phyloP scores from a whole-genome alignment of 37 sponge, comb jelly and placozoan species.

The Spongilla lacustris region DNA sequence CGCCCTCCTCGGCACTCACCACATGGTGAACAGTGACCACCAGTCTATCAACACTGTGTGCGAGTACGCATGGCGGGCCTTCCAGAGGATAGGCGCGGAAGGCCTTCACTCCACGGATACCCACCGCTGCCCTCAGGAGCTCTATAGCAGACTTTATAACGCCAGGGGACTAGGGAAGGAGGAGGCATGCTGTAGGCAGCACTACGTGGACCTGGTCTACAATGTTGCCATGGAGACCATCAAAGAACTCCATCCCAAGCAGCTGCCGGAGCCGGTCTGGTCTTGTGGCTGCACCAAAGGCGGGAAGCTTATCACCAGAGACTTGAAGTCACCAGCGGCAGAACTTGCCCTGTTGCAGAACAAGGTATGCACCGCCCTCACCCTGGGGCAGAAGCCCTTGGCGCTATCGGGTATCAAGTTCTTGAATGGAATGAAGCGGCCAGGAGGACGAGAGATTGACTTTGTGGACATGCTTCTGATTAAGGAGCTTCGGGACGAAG shows the following conservation, averaged over 20 bases:
- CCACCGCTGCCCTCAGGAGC: slow-evolving; percentile 4
- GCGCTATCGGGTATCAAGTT: slow-evolving; percentile 43
- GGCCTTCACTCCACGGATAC: background rate
- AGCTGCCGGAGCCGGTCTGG: slow-evolving; percentile 29
- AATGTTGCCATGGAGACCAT: slow-evolving; percentile 44
- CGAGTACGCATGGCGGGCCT: slow-evolving; percentile 40
- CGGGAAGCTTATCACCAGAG: background rate
- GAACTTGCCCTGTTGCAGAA: slow-evolving; percentile 45
- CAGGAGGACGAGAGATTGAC: slow-evolving; percentile 75
- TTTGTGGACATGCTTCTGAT: slow-evolving; percentile 79
- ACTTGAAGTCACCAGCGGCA: background rate
- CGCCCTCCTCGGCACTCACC: slow-evolving; percentile 25
- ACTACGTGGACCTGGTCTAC: slow-evolving; percentile 62
- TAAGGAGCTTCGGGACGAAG: slow-evolving; percentile 83
- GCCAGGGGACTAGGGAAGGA: slow-evolving; percentile 11
- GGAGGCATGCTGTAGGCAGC: slow-evolving; percentile 41
- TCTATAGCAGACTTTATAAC: slow-evolving; percentile 4
- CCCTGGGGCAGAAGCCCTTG: slow-evolving; percentile 49
- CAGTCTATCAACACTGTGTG: slow-evolving; percentile 38
- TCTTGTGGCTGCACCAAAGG: slow-evolving; percentile 3
- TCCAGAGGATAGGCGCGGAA: background rate
- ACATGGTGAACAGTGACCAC: slow-evolving; percentile 55
- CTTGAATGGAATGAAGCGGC: slow-evolving; percentile 55
- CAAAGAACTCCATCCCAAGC: slow-evolving; percentile 10
- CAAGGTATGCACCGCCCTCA: slow-evolving; percentile 42